Conservation (phyloP, 1,140 invertebrate species). For the Anoplophora glabripennis region DNA sequence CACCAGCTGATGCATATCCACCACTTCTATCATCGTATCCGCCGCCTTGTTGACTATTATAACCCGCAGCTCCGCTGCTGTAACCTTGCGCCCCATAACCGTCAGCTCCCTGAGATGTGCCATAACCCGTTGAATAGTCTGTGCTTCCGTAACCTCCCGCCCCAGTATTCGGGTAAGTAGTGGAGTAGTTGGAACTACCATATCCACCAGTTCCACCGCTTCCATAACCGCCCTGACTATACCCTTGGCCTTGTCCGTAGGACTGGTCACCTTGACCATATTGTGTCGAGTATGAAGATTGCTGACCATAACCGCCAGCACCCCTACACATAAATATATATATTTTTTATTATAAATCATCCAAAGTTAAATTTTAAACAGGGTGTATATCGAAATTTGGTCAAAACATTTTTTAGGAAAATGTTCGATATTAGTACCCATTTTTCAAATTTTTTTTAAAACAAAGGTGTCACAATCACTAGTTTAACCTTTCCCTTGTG, state of each 20-base stretch:
- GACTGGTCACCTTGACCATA: conserved; percentile 6
- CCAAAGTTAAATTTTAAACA: too few relatives aligned
- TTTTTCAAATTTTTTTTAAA: too few relatives aligned
- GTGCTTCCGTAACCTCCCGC: neutral
- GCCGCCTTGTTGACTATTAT: neutral
- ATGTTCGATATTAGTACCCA: too few relatives aligned
- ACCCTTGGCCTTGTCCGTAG: conserved; percentile 10
- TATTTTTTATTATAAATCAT: neutral
- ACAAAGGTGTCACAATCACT: too few relatives aligned
- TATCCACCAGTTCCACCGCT: neutral
- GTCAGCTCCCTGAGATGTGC: conserved; percentile 11
- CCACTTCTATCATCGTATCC: conserved; percentile 15
- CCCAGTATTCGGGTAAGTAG: conserved; percentile 2
- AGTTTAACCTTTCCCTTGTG: too few relatives aligned
- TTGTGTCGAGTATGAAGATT: conserved; percentile 3
- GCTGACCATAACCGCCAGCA: conserved; percentile 14
- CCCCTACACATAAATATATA: neutral
- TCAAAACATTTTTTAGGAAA: too few relatives aligned
- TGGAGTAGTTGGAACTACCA: conserved; percentile 10
- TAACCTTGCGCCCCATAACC: conserved; percentile 26
- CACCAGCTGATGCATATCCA: conserved; percentile 7
- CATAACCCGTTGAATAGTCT: conserved; percentile 22
- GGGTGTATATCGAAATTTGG: too few relatives aligned
- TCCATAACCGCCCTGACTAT: conserved; percentile 17
- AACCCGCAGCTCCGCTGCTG: conserved; percentile 17